Evolutionary conservation across 1,140 invertebrate species (phyloP), one percentile per base, ranked within the genome.

Genomic region (Drosophila tropicalis): DNA sequence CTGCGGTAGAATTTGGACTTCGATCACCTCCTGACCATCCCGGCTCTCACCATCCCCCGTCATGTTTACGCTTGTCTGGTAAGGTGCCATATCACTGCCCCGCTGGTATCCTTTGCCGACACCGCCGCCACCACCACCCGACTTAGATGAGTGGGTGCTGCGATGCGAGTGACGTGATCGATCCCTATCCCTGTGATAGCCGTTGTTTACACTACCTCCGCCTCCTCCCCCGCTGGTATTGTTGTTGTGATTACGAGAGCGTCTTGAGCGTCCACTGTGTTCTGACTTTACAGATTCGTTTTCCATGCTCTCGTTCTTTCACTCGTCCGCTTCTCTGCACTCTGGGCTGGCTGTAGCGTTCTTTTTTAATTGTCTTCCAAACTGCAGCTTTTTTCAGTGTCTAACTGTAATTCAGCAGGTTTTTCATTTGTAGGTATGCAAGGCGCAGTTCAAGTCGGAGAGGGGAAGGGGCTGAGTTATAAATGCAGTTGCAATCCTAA

Each of bases 1-100:
- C 93, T 98, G 95, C 0, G 97, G 97, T 47, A 99, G 92, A 72
- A 98, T 98, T 93, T 98, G 97, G 56, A 98, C 97, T 93, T 98
- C 96, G 47, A 97, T 97, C 5, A 97, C 96, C 92, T 98, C 96
- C 90, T 96, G 95, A 3, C 94, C 96, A 67, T 94, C 94, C 25
- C 91, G 81, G 29, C 69, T 81, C 44, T 91, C 91, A 19, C 91
- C 89, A 32, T 76, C 89, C 76, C 95, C 95, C 55, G 95, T 94
- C 57, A 96, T 94, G 76, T 95, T 96, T 0, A 96, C 95, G 70
- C 95, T 95, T n/a, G 96, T 96, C 92, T 96, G 96, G 85, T 96
- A 96, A 25, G 95, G 95, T 55, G 95, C 95, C 96, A 96, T 96
- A 13, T 92, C 91, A 39, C 36, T 39, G 41, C 58, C 58, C 5